Evolutionary conservation across 2,797 vertebrate genomes (phyloP), one percentile per base, ranked within the genome.

Genomic region (Syngnathus acus): DNA sequence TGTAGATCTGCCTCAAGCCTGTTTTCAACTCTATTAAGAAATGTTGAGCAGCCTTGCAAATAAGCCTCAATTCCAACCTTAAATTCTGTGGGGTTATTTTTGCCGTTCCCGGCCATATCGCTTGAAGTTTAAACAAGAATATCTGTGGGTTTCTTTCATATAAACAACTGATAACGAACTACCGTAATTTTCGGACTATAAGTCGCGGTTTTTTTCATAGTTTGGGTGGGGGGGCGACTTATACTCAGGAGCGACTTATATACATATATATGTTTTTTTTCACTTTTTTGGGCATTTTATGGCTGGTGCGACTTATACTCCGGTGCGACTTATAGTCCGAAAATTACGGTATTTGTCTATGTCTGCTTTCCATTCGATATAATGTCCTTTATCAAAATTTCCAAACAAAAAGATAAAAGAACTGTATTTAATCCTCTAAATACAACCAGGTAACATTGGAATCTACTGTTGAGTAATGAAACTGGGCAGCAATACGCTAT

Each of bases 11-110:
- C 86, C 91, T 88, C 81, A 68, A 91, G 87, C 87, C 83, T 86
- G 76, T 85, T 82, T 89, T 91, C 75, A 68, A 85, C 84, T 89
- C 90, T 86, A 90, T 91, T 91, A 92, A 88, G 84, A 89, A 92
- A 89, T 91, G 91, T 87, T 87, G 84, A 79, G 86, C 84, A 90
- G 81, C 76, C 79, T 86, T 86, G 70, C 78, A 75, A 72, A 89
- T 84, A 77, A 92, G 86, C 67, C 74, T 76, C 67, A 82, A 82
- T 76, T 80, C 73, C 67, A 70, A 67, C 78, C 75, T 83, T 82
- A 80, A 85, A 90, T 76, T 84, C 76, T 79, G 72, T 81, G 3
- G 4, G 4, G 81, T 81, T 65, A 78, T 87, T 86, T 81, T 78
- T 81, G 74, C 47, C 54, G 77, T 76, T 65, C 42, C 64, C 57